Conservation (phyloP, 2,888 invertebrate genomes). For the Dascillus cervinus region DNA sequence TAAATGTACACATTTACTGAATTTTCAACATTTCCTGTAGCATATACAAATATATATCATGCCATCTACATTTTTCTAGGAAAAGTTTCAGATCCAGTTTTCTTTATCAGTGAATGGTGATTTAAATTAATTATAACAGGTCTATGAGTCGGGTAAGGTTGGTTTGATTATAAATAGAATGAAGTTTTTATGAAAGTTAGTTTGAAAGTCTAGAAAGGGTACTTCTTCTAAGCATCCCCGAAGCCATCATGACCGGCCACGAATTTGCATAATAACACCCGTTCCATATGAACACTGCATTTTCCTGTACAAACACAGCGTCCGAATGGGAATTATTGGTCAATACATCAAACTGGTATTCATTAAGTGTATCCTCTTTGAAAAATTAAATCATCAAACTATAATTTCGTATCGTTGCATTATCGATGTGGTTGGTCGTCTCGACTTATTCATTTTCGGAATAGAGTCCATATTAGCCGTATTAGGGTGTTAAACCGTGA, state of each 20-base stretch:
- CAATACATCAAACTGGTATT: constrained; percentile 8
- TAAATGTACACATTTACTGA: too few relatives aligned
- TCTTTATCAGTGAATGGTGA: too few relatives aligned
- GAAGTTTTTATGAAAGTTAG: too few relatives aligned
- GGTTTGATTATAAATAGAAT: too few relatives aligned
- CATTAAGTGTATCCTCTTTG: constrained; percentile 4
- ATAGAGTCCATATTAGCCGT: constrained; percentile 1
- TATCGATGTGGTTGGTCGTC: constrained; percentile 8
- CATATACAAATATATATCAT: too few relatives aligned
- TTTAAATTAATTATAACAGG: too few relatives aligned
- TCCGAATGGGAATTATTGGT: constrained; percentile 9
- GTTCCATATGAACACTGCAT: constrained; percentile 14
- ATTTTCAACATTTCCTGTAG: too few relatives aligned
- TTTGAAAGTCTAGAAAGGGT: too few relatives aligned
- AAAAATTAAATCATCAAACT: constrained; percentile 9
- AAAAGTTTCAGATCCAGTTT: too few relatives aligned
- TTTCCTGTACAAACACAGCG: constrained; percentile 15
- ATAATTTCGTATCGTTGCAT: constrained; percentile 7
- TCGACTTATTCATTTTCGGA: background rate
- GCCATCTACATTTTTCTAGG: too few relatives aligned
- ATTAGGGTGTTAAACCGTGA: constrained; percentile 6
- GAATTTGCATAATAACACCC: constrained; percentile 21
- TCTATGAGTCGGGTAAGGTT: too few relatives aligned
- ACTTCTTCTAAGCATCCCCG: constrained; percentile 10
- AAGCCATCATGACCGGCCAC: constrained; percentile 11